Evolutionary conservation across 1,140 invertebrate genomes (phyloP), one percentile per base, ranked within the genome.

Genomic region (Zaprionus ornatus): DNA sequence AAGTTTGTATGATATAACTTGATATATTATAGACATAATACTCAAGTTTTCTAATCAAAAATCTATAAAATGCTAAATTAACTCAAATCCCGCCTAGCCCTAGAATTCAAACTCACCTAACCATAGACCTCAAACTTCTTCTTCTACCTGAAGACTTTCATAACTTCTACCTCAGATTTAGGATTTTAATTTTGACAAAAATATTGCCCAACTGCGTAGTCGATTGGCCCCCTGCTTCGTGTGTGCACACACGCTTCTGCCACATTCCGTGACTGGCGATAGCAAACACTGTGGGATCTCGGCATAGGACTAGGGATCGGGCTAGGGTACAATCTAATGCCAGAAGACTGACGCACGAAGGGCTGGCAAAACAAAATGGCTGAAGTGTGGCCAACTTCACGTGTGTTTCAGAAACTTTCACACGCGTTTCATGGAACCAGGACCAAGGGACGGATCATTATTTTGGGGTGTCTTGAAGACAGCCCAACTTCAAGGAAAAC

Each of bases 361-460:
- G 50, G 56, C 21, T 25, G 52, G 17, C 40, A 69, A 70, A 88
- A 90, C 85, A 88, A 88, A 88, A 88, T 90, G 85, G 85, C 85
- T 82, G 85, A 70, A 90, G 85, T 77, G 81, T 85, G 84, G 78
- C 80, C 72, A 71, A 45, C 25, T 55, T 62, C 64, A 42, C 23
- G 60, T 52, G 32, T 12, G 62, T 1, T 19, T 13, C 1, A 32
- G 66, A 64, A 88, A 88, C 75, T 88, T 88, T 88, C 85, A 88
- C 85, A 88, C 85, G 85, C 85, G 85, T 82, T 90, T 55, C 69
- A 82, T 45, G 76, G 65, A 66, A 67, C 69, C 79, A 78, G 7
- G 45, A 10, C 13, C n/a, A 55, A 60, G 59, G 45, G 55, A 56
- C 48, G 70, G 61, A 63, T 74, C 60, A 37, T 62, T 55, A 59